phyloP scores from a whole-genome alignment of 1,140 invertebrate genomes.

The Nomia melanderi region DNA sequence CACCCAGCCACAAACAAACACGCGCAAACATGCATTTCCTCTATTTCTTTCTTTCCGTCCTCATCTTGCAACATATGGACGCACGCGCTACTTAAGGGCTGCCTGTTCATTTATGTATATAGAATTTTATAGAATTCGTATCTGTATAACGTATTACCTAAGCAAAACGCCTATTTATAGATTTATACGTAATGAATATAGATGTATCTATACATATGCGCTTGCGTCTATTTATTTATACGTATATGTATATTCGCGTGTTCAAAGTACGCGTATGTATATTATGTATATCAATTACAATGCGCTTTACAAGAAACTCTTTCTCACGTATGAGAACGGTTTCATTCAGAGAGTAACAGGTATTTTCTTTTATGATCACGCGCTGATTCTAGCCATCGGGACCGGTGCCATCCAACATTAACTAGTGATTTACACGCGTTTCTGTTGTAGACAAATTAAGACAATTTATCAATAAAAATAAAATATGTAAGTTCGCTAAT shows the following conservation, averaged over 20 bases:
- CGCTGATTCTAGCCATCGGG: slow-evolving; percentile 29
- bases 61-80: too few relatives aligned
- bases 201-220: slow-evolving; percentile 48
- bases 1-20: neutral
- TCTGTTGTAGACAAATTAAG: too few relatives aligned
- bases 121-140: slow-evolving; percentile 62
- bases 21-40: too few relatives aligned
- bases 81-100: neutral
- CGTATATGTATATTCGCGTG: slow-evolving; percentile 57
- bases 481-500: too few relatives aligned
- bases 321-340: slow-evolving; percentile 37
- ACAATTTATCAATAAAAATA: too few relatives aligned
- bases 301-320: slow-evolving; percentile 45
- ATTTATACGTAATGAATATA: slow-evolving; percentile 57
- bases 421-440: neutral
- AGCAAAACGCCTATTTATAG: slow-evolving; percentile 59
- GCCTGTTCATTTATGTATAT: neutral
- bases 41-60: too few relatives aligned
- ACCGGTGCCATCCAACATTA: slow-evolving; percentile 1
- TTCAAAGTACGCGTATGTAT: slow-evolving; percentile 62
- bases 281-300: slow-evolving; percentile 33
- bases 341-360: slow-evolving; percentile 44
- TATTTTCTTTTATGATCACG: slow-evolving; percentile 28
- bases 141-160: slow-evolving; percentile 66
- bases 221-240: slow-evolving; percentile 35